Conservation (phyloP, 1,140 invertebrate species). For the Anastatus disparis region DNA sequence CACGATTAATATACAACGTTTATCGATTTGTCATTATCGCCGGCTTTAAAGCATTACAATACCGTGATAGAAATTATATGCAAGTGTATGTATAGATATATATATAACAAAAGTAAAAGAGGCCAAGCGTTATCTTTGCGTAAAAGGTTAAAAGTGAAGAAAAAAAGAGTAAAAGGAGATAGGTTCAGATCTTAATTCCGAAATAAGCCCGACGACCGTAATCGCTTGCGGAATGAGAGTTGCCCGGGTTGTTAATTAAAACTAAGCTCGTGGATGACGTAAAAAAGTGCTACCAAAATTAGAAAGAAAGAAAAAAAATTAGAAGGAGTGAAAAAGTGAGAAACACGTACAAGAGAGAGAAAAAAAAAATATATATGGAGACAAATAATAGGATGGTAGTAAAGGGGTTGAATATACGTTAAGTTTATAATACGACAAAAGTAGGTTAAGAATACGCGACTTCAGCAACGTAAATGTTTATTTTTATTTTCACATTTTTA, state of each 20-base stretch:
- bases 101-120: background rate
- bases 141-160: background rate
- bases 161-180: background rate
- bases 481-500: no score
- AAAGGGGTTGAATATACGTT: no score
- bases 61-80: background rate
- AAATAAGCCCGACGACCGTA: constrained; percentile 48
- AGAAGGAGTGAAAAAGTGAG: no score
- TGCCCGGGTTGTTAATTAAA: constrained; percentile 53
- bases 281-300: constrained; percentile 26
- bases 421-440: no score
- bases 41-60: background rate
- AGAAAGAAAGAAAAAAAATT: background rate
- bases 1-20: no score
- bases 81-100: background rate
- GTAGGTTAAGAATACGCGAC: no score
- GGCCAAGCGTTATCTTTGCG: background rate
- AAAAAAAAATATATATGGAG: background rate
- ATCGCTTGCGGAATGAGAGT: constrained; percentile 48
- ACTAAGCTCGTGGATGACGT: constrained; percentile 47
- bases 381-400: no score
- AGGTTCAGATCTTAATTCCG: constrained; percentile 27
- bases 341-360: no score
- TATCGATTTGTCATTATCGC: constrained; percentile 1
- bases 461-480: no score